Conservation (phyloP, 2,888 invertebrate species). For the Belgica antarctica region DNA sequence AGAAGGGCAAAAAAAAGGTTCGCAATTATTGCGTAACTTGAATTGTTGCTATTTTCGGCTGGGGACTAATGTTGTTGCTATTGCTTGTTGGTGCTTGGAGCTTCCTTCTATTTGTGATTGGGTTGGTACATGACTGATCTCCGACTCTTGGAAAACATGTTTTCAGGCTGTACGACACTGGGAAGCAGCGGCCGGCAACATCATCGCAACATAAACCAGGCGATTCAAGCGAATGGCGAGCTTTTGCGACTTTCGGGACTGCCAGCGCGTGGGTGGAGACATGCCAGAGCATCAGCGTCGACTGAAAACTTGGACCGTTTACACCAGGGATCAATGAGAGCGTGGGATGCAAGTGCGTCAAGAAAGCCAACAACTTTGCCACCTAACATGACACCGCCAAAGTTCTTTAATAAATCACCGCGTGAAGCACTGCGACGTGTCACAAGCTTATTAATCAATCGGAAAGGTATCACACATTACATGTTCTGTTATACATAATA, state of each 20-base stretch:
- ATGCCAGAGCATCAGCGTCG: conserved; percentile 74
- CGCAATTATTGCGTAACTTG: too few species aligned
- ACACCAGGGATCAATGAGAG: conserved; percentile 56
- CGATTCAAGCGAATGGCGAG: conserved; percentile 54
- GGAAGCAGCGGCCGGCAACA: conserved; percentile 46
- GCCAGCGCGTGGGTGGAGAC: conserved; percentile 78
- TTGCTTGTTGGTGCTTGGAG: not conserved
- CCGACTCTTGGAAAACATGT: not conserved
- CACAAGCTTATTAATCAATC: conserved; percentile 77
- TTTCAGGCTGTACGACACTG: conserved; percentile 37
- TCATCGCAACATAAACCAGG: conserved; percentile 58
- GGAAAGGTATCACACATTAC: too few species aligned
- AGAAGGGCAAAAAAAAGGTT: not conserved
- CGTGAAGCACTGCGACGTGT: conserved; percentile 82
- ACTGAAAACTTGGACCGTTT: conserved; percentile 82
- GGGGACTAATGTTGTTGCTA: not conserved
- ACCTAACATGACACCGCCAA: conserved; percentile 67
- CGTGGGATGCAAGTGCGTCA: conserved; percentile 58
- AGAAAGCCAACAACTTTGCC: conserved; percentile 80
- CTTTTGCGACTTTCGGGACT: conserved; percentile 14
- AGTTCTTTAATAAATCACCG: conserved; percentile 82
- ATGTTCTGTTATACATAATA: too few species aligned
- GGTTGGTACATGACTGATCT: not conserved
- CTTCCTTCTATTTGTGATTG: not conserved
- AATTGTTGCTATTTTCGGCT: too few species aligned